A percentile compares a stretch with the other conserved stretches of the same genome.
phyloP scores from a whole-genome alignment of 2,797 vertebrate species.

The Argya squamiceps region DNA sequence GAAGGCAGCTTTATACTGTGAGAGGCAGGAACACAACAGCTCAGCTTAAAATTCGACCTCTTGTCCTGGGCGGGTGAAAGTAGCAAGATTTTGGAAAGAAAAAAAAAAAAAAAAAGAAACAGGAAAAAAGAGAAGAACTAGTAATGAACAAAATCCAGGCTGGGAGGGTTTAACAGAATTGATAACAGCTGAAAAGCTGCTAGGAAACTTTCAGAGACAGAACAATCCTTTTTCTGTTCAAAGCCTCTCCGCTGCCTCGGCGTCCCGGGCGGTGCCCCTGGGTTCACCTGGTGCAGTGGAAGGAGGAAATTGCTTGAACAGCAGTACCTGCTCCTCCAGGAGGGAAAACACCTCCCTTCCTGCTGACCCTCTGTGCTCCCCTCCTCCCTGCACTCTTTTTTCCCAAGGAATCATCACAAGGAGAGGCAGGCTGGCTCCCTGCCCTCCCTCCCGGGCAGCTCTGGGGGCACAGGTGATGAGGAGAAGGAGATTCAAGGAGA shows the following conservation, averaged over 20 bases:
- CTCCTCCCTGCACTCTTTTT: neutral
- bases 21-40: neutral
- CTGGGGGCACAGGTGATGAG: neutral
- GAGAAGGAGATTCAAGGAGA: neutral
- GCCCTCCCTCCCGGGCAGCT: neutral
- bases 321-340: neutral
- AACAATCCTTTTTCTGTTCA: neutral
- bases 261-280: neutral
- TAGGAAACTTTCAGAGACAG: neutral
- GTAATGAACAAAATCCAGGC: slow-evolving; percentile 2
- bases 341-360: neutral
- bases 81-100: neutral
- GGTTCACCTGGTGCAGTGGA: neutral
- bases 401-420: neutral
- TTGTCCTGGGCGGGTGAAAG: neutral
- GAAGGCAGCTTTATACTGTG: neutral
- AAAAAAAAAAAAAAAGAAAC: neutral
- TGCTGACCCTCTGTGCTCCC: neutral
- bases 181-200: neutral
- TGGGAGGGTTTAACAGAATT: neutral
- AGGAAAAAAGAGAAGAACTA: rapidly evolving
- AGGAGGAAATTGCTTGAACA: neutral
- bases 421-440: neutral
- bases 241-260: neutral
- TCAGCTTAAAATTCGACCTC: neutral